phyloP scores from a whole-genome alignment of 2,797 vertebrate species.

The Helicolenus hilgendorfi region DNA sequence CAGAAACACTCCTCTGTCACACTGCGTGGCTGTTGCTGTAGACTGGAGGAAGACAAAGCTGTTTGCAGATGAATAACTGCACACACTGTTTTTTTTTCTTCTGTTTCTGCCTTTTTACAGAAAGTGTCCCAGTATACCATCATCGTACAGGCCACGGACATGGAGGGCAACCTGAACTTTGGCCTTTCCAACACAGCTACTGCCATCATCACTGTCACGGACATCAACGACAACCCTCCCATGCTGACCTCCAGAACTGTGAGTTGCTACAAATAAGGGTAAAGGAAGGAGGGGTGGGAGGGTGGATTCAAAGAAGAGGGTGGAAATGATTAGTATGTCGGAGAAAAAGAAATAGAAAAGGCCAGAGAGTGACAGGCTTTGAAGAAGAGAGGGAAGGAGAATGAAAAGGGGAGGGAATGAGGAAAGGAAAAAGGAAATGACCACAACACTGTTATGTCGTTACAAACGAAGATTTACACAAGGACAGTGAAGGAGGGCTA shows the following conservation, averaged over 20 bases:
- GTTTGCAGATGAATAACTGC: constrained; percentile 61
- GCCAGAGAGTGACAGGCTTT: neutral
- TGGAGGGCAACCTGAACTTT: constrained; percentile 97
- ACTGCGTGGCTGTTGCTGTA: constrained; percentile 31
- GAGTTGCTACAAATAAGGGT: constrained; percentile 76
- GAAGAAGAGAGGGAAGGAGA: neutral
- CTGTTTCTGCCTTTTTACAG: constrained; percentile 78
- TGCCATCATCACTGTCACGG: constrained; percentile 94
- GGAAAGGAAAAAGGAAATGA: constrained; percentile 3
- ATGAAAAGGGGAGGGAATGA: neutral
- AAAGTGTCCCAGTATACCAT: constrained; percentile 97
- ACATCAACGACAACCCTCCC: constrained; percentile 97
- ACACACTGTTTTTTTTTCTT: constrained; percentile 3
- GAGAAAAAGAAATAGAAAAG: neutral
- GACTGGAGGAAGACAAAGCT: constrained; percentile 17
- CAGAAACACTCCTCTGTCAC: constrained; percentile 37
- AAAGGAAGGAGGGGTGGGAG: neutral
- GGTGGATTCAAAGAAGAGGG: constrained; percentile 8
- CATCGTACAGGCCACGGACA: constrained; percentile 96
- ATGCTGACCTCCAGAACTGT: constrained; percentile 95
- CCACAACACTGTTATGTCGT: neutral
- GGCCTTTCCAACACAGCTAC: constrained; percentile 97
- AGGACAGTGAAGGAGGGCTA: constrained; percentile 14
- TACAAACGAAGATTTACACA: constrained; percentile 51
- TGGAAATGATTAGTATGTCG: constrained; percentile 16